These are phyloP conservation scores for Danio kyathit DNA, from an alignment of 2,797 vertebrate genomes.

Conservation along the genomic window DNA sequence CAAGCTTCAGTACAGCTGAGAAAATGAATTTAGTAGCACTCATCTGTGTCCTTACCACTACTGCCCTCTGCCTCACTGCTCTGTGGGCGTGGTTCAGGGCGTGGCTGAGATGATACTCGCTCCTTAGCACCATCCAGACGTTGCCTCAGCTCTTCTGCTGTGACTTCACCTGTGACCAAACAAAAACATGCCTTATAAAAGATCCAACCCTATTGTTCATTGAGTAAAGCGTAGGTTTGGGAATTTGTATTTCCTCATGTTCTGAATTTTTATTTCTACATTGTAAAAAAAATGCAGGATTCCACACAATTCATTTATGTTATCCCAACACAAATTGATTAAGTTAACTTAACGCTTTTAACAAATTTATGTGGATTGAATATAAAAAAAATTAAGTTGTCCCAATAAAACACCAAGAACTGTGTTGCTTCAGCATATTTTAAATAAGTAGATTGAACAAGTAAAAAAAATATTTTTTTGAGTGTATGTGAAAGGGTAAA, in stretches of 20 bases:
- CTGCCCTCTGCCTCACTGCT: slow-evolving; percentile 74
- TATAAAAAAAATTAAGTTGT: too few species aligned
- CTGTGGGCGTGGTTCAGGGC: slow-evolving; percentile 73
- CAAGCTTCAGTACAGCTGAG: neutral
- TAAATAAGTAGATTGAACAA: too few species aligned
- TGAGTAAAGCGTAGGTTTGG: slow-evolving; percentile 7
- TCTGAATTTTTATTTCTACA: neutral
- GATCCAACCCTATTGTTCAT: slow-evolving; percentile 3
- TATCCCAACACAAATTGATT: too few species aligned
- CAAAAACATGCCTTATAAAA: neutral
- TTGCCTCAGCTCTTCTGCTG: slow-evolving; percentile 91
- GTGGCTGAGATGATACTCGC: slow-evolving; percentile 83
- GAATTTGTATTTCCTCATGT: neutral
- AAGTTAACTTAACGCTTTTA: too few species aligned
- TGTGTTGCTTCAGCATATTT: too few species aligned
- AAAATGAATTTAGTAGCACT: slow-evolving; percentile 46
- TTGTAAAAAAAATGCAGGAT: too few species aligned
- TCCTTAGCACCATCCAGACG: slow-evolving; percentile 91
- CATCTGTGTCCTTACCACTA: slow-evolving; percentile 72
- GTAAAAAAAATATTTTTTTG: too few species aligned
- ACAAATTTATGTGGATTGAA: too few species aligned
- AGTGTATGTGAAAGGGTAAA: neutral
- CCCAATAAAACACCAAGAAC: too few species aligned
- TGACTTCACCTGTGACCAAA: slow-evolving; percentile 88
- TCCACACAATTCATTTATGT: too few species aligned